Conservation (phyloP, 1,140 invertebrate species). For the Maniola jurtina region DNA sequence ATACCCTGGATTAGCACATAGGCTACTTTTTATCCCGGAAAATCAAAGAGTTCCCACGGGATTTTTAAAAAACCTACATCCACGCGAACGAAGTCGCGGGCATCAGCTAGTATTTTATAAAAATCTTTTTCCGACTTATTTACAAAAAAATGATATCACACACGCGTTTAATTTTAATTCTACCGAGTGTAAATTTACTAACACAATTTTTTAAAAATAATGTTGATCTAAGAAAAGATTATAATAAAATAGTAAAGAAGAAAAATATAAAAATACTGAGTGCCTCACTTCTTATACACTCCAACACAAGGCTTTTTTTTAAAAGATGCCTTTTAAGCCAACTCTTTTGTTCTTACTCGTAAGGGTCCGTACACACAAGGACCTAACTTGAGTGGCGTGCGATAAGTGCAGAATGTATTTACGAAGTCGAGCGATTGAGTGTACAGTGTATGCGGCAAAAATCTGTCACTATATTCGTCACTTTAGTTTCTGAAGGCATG, state of each 20-base stretch:
- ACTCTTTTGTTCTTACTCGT: not conserved
- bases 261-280: not conserved
- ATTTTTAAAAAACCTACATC: no score
- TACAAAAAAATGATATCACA: no score
- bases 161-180: no score
- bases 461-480: no score
- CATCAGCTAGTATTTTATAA: no score
- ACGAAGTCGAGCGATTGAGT: constrained; percentile 1
- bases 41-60: no score
- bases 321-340: constrained; percentile 1
- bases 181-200: no score
- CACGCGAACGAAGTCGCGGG: no score
- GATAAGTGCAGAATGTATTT: constrained; percentile 2
- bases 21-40: no score
- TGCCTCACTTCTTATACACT: not conserved
- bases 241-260: not conserved
- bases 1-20: no score
- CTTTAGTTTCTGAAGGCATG: no score
- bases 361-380: constrained; percentile 2
- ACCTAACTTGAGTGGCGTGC: constrained; percentile 1
- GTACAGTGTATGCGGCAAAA: not conserved
- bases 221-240: not conserved
- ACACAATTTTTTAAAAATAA: not conserved
- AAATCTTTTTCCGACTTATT: no score
- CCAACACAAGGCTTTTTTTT: not conserved